phyloP scores from a whole-genome alignment of 2,797 vertebrate genomes.

The Macrochelys suwanniensis region DNA sequence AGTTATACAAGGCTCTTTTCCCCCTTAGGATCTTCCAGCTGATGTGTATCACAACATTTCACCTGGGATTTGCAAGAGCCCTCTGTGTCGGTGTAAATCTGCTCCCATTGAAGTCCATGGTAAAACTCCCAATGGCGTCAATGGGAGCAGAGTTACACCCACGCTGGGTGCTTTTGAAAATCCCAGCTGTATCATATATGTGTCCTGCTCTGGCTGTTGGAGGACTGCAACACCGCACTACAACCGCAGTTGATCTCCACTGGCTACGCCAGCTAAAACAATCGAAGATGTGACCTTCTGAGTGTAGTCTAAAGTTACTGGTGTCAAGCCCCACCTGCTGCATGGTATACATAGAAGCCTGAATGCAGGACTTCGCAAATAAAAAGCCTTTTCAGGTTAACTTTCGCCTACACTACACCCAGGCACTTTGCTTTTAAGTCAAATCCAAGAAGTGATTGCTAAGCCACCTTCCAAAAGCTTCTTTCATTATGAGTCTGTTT shows the following conservation, averaged over 20 bases:
- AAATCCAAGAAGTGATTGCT: neutral
- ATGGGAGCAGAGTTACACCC: constrained; percentile 7
- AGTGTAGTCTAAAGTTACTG: too few relatives aligned
- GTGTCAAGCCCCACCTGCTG: too few relatives aligned
- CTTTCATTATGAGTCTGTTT: neutral
- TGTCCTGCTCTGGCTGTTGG: neutral
- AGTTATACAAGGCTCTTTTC: neutral
- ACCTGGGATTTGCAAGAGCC: constrained; percentile 40
- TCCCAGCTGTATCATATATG: neutral
- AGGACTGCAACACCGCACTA: neutral
- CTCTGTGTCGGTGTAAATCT: neutral
- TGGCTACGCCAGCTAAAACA: too few relatives aligned
- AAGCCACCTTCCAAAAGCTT: neutral
- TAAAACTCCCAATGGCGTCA: constrained; percentile 21
- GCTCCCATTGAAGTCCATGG: neutral
- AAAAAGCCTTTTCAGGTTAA: neutral
- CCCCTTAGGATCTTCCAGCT: neutral
- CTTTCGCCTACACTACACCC: neutral
- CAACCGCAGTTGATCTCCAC: too few relatives aligned
- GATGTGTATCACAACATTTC: neutral
- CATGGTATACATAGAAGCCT: neutral
- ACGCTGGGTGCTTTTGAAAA: constrained; percentile 23
- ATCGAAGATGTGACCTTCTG: too few relatives aligned
- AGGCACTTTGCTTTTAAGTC: neutral
- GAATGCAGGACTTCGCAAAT: neutral